Conservation (phyloP, 1,140 invertebrate genomes). For the Drosophila ogumai region DNA sequence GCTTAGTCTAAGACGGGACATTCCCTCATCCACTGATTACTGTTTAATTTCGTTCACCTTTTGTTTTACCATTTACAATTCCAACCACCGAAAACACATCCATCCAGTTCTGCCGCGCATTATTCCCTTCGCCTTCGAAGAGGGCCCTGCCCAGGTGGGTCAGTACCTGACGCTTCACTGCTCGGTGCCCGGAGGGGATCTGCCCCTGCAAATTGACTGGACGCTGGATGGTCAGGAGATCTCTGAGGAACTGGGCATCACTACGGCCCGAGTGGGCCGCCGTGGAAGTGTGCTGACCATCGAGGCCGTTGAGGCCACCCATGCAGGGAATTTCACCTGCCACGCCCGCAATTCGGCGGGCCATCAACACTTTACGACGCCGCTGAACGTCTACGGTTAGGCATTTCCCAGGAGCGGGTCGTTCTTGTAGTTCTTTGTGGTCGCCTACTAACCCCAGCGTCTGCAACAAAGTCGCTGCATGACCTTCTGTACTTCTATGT, state of each 20-base stretch:
- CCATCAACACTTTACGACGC: constrained; percentile 68
- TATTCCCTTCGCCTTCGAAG: constrained; percentile 87
- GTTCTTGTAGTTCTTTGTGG: constrained; percentile 46
- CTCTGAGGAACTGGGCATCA: constrained; percentile 84
- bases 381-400: constrained; percentile 84
- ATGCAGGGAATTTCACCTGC: constrained; percentile 89
- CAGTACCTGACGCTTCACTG: constrained; percentile 86
- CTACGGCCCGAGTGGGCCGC: constrained; percentile 87
- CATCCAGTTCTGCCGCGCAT: constrained; percentile 90
- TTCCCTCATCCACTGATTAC: constrained; percentile 20
- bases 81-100: constrained; percentile 33
- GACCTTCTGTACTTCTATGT: constrained; percentile 38
- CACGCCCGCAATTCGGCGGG: constrained; percentile 89
- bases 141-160: constrained; percentile 81
- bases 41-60: constrained; percentile 42
- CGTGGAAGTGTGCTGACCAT: constrained; percentile 89
- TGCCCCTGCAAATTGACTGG: constrained; percentile 90
- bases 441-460: constrained; percentile 46
- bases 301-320: constrained; percentile 87
- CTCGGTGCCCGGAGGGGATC: constrained; percentile 90
- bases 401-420: not conserved
- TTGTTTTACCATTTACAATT: constrained; percentile 48
- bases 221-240: constrained; percentile 88
- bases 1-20: constrained; percentile 1
- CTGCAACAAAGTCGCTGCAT: constrained; percentile 50